Conservation (phyloP, 2,113 vertebrate genomes). For the Gallinago media region DNA sequence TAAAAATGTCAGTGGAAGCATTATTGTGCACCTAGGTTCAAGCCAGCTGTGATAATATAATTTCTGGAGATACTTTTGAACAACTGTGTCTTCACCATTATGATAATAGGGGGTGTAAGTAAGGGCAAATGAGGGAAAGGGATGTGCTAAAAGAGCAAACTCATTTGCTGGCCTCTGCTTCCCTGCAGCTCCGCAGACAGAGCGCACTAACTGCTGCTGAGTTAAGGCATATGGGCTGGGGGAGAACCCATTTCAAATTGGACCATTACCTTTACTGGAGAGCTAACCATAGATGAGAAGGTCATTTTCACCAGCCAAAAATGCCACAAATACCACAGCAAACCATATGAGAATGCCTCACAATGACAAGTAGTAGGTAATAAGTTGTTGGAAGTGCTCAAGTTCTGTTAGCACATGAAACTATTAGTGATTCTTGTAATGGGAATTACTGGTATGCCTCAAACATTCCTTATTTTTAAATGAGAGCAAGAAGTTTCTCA, state of each 20-base stretch:
- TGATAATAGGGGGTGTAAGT: background rate
- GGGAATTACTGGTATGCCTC: slow-evolving; percentile 29
- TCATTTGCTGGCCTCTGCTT: background rate
- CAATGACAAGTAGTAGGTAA: background rate
- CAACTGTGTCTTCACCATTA: background rate
- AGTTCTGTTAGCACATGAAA: background rate
- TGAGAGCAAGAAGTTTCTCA: slow-evolving; percentile 38
- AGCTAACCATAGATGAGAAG: background rate
- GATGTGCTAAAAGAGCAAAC: background rate
- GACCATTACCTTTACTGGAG: background rate
- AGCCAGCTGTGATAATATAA: background rate
- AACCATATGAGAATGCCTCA: background rate
- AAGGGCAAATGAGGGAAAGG: background rate
- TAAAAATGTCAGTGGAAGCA: background rate
- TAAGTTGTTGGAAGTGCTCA: background rate
- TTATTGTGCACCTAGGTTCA: background rate
- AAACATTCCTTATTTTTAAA: slow-evolving; percentile 40
- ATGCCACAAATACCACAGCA: background rate
- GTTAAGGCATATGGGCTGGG: background rate
- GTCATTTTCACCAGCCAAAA: background rate
- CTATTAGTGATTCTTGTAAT: background rate
- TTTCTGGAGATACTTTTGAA: background rate
- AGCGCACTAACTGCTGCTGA: background rate
- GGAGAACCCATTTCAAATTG: background rate
- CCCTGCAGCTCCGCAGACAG: background rate